These are phyloP conservation scores for Condylura cristata DNA, from an alignment of 2,113 vertebrate species.

Conservation along the genomic window DNA sequence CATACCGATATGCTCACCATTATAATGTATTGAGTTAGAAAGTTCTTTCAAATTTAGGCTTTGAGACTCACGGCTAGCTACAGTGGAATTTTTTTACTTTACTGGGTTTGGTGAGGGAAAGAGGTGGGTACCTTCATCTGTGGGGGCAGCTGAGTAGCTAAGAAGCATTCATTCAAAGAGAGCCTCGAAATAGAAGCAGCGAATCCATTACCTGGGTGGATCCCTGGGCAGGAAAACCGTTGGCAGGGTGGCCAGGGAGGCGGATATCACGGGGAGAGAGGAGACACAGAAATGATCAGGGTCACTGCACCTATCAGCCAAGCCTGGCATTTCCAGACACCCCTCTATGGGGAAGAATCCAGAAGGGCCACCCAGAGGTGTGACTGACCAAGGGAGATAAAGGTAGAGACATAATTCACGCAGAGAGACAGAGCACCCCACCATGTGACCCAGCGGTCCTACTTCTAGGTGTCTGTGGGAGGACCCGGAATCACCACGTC, in stretches of 20 bases:
- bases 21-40: background rate
- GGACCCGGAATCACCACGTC: no score
- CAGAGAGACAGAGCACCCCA: background rate
- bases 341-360: background rate
- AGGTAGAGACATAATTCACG: background rate
- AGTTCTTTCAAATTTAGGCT: background rate
- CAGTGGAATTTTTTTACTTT: background rate
- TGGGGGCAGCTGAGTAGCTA: background rate
- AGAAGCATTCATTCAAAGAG: background rate
- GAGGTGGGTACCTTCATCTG: background rate
- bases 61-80: background rate
- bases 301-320: background rate
- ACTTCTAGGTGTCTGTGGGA: no score
- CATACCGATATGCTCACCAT: background rate
- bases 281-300: no score
- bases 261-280: background rate
- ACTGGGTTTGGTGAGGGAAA: background rate
- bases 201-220: background rate
- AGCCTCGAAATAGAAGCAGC: background rate
- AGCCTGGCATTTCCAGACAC: background rate
- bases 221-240: fast-evolving
- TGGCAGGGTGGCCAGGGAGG: no score
- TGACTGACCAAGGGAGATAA: background rate
- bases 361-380: background rate
- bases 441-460: no score